These are phyloP conservation scores for Irena cyanogastra DNA, from an alignment of 2,113 vertebrate genomes.

Conservation along the genomic window DNA sequence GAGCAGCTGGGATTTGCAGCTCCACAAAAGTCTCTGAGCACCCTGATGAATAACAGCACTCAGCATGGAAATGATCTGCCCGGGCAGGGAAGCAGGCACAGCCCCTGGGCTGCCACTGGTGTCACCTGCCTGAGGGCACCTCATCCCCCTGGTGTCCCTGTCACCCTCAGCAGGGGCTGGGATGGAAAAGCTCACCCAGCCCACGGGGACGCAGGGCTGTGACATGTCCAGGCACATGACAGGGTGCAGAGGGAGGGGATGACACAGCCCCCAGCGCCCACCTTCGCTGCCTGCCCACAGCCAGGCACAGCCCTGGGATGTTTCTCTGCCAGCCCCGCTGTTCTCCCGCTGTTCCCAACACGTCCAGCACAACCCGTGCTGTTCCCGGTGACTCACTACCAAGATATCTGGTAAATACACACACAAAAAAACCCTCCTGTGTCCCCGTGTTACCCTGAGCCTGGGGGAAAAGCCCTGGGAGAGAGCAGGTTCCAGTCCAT, in stretches of 20 bases:
- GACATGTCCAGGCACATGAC: neutral
- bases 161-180: neutral
- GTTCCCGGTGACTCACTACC: neutral
- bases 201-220: neutral
- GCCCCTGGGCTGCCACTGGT: neutral
- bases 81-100: neutral
- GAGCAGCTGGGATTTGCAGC: conserved; percentile 25
- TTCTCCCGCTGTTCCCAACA: neutral
- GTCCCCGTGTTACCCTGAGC: neutral
- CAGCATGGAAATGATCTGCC: neutral
- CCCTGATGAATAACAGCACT: neutral
- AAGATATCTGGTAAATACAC: neutral
- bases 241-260: neutral
- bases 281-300: neutral
- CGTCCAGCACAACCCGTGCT: neutral
- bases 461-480: neutral
- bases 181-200: neutral
- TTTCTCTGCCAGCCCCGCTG: neutral
- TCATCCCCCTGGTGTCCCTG: neutral
- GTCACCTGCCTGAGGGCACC: neutral
- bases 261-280: fast-evolving
- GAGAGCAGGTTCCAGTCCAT: neutral
- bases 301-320: neutral
- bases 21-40: neutral
- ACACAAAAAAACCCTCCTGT: neutral